These are phyloP conservation scores for Scomber colias DNA, from an alignment of 2,113 vertebrate genomes.

Conservation along the genomic window DNA sequence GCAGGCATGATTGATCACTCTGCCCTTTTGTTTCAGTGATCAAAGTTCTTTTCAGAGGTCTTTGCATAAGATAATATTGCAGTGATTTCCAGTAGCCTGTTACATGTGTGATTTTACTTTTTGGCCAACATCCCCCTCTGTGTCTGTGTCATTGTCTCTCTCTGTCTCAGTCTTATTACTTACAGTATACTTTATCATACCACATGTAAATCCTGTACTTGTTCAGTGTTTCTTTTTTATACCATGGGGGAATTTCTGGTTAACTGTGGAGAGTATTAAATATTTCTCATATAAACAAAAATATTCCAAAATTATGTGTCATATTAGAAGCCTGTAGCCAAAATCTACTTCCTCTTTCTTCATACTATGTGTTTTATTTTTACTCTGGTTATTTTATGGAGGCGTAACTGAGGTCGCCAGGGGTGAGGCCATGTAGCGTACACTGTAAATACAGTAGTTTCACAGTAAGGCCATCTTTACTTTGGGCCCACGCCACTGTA, in stretches of 20 bases:
- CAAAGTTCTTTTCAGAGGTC: too few species aligned
- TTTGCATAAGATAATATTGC: neutral
- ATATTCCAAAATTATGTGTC: slow-evolving; percentile 38
- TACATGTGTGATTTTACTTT: neutral
- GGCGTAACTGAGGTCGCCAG: slow-evolving; percentile 55
- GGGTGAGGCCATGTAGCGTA: slow-evolving; percentile 46
- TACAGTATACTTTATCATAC: neutral
- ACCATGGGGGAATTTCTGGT: slow-evolving; percentile 28
- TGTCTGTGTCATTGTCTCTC: too few species aligned
- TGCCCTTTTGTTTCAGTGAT: too few species aligned
- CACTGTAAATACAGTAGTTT: slow-evolving; percentile 66
- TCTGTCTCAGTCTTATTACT: too few species aligned
- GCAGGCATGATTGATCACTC: too few species aligned
- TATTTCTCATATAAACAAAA: slow-evolving; percentile 50
- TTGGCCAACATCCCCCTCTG: too few species aligned
- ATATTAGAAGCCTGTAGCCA: slow-evolving; percentile 36
- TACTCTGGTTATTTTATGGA: slow-evolving; percentile 48
- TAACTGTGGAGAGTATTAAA: slow-evolving; percentile 14
- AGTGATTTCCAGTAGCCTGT: slow-evolving; percentile 17
- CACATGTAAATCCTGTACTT: slow-evolving; percentile 15
- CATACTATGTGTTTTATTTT: slow-evolving; percentile 59
- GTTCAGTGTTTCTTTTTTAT: neutral
- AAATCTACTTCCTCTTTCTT: slow-evolving; percentile 61
- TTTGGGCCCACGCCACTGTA: slow-evolving; percentile 72
- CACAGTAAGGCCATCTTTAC: slow-evolving; percentile 76